Evolutionary conservation across 2,797 vertebrate genomes (phyloP).

Genomic region (Lagorchestes hirsutus): DNA sequence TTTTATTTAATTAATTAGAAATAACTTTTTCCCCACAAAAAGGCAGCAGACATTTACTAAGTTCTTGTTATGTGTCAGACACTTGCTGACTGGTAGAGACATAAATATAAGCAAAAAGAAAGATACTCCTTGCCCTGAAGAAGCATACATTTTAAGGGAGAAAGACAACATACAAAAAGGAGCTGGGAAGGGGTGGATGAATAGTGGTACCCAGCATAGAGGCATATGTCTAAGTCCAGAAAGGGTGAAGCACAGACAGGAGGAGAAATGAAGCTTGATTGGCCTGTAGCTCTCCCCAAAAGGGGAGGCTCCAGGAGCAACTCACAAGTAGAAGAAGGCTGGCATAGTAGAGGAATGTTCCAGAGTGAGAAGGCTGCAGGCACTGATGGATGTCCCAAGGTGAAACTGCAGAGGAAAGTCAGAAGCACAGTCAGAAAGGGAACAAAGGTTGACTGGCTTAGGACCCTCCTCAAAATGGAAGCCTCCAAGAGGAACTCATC

Average conservation of each 20-base stretch:
- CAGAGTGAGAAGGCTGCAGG: not conserved
- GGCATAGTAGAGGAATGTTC: not conserved
- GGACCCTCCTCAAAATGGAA: not conserved
- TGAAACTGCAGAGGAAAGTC: not conserved
- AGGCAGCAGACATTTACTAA: too few species aligned
- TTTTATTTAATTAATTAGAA: not conserved
- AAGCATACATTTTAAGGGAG: not conserved
- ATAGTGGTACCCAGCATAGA: not conserved
- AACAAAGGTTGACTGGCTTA: not conserved
- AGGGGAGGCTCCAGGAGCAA: not conserved
- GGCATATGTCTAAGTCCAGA: not conserved
- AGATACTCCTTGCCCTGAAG: not conserved
- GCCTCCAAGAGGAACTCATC: not conserved
- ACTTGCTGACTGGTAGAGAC: not conserved
- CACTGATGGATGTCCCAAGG: not conserved
- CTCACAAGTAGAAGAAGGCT: not conserved
- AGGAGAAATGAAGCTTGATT: not conserved
- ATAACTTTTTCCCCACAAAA: not conserved
- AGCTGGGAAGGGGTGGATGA: not conserved
- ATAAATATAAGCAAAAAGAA: not conserved
- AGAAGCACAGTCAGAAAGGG: not conserved
- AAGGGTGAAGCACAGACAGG: not conserved
- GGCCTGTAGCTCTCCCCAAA: not conserved
- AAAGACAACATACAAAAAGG: not conserved
- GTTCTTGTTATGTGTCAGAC: not conserved